Percentiles rank a stretch among this genome's conserved stretches.
These are phyloP conservation scores for Helicoverpa armigera DNA, from an alignment of 1,140 invertebrate species.

Conservation along the genomic window DNA sequence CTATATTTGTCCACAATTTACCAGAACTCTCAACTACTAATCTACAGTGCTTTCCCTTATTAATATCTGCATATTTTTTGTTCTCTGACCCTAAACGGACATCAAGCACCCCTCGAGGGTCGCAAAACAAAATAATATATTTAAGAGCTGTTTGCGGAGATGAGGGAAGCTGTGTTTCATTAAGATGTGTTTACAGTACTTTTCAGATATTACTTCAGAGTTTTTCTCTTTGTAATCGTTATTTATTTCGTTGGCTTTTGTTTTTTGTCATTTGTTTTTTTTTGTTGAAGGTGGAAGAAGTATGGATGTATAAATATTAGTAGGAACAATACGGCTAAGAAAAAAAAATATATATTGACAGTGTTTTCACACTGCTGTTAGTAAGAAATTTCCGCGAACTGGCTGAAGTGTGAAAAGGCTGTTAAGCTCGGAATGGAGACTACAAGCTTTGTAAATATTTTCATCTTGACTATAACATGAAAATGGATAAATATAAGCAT, in stretches of 20 bases:
- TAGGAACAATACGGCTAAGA: too few relatives aligned
- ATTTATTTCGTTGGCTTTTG: background rate
- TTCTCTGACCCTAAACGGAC: background rate
- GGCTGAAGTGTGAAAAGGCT: too few relatives aligned
- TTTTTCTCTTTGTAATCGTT: background rate
- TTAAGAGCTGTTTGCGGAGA: slow-evolving; percentile 7
- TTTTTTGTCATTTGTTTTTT: too few relatives aligned
- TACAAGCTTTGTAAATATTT: too few relatives aligned
- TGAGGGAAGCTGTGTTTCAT: background rate
- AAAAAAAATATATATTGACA: too few relatives aligned
- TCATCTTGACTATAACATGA: too few relatives aligned
- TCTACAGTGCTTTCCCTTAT: background rate
- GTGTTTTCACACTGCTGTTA: too few relatives aligned
- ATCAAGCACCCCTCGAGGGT: background rate
- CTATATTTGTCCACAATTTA: background rate
- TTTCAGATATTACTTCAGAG: background rate
- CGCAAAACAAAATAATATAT: slow-evolving; percentile 26
- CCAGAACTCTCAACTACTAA: background rate
- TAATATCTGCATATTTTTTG: slow-evolving; percentile 11
- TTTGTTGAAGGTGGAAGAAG: too few relatives aligned
- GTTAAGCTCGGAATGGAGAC: too few relatives aligned
- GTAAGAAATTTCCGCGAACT: too few relatives aligned
- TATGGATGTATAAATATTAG: too few relatives aligned
- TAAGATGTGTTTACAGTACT: background rate
- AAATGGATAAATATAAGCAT: too few relatives aligned